Evolutionary conservation across 1,140 invertebrate genomes (phyloP), one percentile per base, ranked within the genome.

Genomic region (Drosophila triauraria): DNA sequence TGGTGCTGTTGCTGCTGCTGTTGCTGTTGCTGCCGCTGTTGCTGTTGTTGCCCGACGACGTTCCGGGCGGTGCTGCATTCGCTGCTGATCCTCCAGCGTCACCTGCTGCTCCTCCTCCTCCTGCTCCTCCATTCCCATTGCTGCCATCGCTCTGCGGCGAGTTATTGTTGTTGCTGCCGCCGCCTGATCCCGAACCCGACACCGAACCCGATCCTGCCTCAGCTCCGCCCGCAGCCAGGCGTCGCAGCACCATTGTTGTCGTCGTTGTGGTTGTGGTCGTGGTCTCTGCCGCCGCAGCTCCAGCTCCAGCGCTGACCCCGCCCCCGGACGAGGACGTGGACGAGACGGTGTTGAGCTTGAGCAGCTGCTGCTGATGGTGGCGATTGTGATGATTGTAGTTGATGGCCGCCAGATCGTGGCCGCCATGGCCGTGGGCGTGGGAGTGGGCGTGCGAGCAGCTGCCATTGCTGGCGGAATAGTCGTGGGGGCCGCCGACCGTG

Each of bases 401-500:
- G 8, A 90, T 91, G 20, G 84, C 71, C 9, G 86, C 76, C 56
- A 88, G 38, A 53, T 90, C 72, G 32, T 87, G 84, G 23, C 67
- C 71, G 12, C 27, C 60, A 12, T 58, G 67, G n/a, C 50, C 30
- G 0, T 56, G 53, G 13, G 51, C 23, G 1, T 35, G 32, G 32
- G 32, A 9, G 20, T 35, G 53, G 4, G 23, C 63, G 8, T 58
- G 67, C 13, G 54, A 75, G 17, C 64, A 64, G 17, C 54, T 56
- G 30, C 64, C 63, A 27, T 61, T 70, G 40, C 80, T 91, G n/a
- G 82, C 80, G 17, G 82, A 56, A 75, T 93, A 96, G 91, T 98
- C 97, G 91, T 97, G 97, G 0, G 96, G 97, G 17, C 97, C 97
- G 35, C 97, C 97, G 0, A 98, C 97, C 2, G 97, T 98, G 93